Evolutionary conservation across 2,888 invertebrate genomes (phyloP), one percentile per base, ranked within the genome.

Genomic region (Metellina segmentata): DNA sequence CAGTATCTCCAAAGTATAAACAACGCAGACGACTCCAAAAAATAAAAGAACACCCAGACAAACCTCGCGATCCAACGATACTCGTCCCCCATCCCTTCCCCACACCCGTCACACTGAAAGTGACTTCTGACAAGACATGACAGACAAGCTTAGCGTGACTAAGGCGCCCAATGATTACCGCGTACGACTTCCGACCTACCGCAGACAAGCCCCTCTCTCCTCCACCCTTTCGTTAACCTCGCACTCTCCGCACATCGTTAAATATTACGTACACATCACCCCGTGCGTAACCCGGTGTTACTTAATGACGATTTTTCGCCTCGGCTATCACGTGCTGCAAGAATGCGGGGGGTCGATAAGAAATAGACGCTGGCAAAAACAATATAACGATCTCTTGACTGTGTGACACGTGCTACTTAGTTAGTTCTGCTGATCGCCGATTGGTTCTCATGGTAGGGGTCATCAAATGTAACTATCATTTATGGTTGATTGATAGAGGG

Each of bases 171-270:
- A 70, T 88, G 81, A 88, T 88, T 88, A 88, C 53, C 74, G 61
- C 52, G n/a, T 49, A 72, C 71, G 74, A 87, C 72, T 81, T 87
- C 81, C 81, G 87, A 89, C 88, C 88, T 89, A 89, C 88, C 81
- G 88, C 88, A 89, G 88, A 72, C 20, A 19, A 49, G 9, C n/a
- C 5, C 69, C 19, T 48, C 77, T 1, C 19, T 7, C 61, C 7
- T n/a, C n/a, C 48, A 19, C 69, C 49, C 69, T 48, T 16, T 34
- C 53, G 52, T 8, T 34, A 34, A 34, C 34, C 34, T 34, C 79
- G 19, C 20, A 20, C 49, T 51, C 16, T 53, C 48, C 49, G 9
- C 69, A 20, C 7, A 69, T 81, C 81, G 69, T 82, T 82, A 82
- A 82, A 72, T 82, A 51, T 72, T 82, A 69, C 70, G 8, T 49